A percentile compares a stretch with the other conserved stretches of the same genome.
phyloP scores from a whole-genome alignment of 2,113 vertebrate species.

The Aegotheles bennettii region DNA sequence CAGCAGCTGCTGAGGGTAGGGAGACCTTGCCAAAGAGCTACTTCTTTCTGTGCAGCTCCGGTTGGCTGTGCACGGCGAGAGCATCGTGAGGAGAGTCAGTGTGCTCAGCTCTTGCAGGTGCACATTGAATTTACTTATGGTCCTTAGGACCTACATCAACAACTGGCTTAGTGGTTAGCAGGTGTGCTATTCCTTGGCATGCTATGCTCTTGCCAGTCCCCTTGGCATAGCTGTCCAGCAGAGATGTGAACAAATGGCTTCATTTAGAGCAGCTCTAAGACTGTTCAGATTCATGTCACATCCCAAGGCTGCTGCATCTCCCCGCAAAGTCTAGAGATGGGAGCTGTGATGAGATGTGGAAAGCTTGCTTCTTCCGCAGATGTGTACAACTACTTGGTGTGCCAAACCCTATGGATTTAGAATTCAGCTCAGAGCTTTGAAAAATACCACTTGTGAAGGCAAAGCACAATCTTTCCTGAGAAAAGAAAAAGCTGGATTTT shows the following conservation, averaged over 20 bases:
- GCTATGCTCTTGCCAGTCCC: background rate
- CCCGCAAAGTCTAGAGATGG: background rate
- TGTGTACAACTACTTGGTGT: background rate
- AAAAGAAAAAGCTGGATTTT: background rate
- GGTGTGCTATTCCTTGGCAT: background rate
- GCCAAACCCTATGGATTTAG: background rate
- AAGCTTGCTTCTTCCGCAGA: background rate
- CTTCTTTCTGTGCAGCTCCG: background rate
- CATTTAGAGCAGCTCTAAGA: background rate
- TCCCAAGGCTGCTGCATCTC: background rate
- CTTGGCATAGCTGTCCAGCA: background rate
- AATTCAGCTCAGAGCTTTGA: background rate
- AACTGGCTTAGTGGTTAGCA: background rate
- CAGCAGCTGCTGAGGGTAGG: background rate
- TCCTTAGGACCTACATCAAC: rapidly evolving
- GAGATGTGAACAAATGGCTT: background rate
- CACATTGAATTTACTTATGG: background rate
- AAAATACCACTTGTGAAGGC: background rate
- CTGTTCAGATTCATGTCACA: background rate
- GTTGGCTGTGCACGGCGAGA: background rate
- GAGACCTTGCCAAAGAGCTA: background rate
- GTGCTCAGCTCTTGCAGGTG: background rate
- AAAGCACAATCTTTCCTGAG: background rate
- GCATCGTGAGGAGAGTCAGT: rapidly evolving
- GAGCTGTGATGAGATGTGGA: background rate